These are phyloP conservation scores for Drosophila hamatofila DNA, from an alignment of 2,888 invertebrate species.

Conservation along the genomic window DNA sequence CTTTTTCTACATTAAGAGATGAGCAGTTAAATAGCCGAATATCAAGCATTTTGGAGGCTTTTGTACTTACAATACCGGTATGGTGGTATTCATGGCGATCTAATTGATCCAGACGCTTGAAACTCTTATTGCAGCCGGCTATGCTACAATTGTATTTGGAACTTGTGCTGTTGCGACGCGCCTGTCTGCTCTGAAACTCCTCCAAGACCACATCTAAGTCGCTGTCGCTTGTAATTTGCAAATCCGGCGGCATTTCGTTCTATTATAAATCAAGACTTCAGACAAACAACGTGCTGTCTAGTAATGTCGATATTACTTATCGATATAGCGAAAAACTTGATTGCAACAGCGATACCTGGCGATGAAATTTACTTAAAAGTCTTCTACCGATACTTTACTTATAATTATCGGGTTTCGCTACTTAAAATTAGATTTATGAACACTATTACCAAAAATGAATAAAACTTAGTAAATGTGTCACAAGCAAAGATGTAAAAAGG, in stretches of 20 bases:
- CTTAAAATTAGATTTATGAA: too few species aligned
- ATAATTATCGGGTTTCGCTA: background rate
- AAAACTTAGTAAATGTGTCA: background rate
- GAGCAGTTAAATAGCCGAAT: background rate
- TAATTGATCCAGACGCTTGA: slow-evolving; percentile 86
- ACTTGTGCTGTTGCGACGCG: slow-evolving; percentile 59
- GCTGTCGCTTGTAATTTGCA: slow-evolving; percentile 78
- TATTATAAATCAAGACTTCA: background rate
- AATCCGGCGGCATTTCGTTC: slow-evolving; percentile 68
- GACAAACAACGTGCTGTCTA: slow-evolving; percentile 22
- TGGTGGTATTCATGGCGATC: slow-evolving; percentile 87
- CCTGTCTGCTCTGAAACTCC: slow-evolving; percentile 44
- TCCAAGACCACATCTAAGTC: slow-evolving; percentile 78
- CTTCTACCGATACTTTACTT: background rate
- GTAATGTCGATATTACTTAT: background rate
- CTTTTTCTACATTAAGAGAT: slow-evolving; percentile 85
- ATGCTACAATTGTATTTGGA: slow-evolving; percentile 85
- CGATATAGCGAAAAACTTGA: background rate
- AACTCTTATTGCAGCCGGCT: slow-evolving; percentile 86
- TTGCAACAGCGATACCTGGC: background rate
- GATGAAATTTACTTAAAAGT: background rate
- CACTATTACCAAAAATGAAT: too few species aligned
- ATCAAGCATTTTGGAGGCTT: background rate
- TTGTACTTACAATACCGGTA: slow-evolving; percentile 86
- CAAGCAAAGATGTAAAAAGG: background rate